These are phyloP conservation scores for Syngnathoides biaculeatus DNA, from an alignment of 2,113 vertebrate genomes.

Conservation along the genomic window DNA sequence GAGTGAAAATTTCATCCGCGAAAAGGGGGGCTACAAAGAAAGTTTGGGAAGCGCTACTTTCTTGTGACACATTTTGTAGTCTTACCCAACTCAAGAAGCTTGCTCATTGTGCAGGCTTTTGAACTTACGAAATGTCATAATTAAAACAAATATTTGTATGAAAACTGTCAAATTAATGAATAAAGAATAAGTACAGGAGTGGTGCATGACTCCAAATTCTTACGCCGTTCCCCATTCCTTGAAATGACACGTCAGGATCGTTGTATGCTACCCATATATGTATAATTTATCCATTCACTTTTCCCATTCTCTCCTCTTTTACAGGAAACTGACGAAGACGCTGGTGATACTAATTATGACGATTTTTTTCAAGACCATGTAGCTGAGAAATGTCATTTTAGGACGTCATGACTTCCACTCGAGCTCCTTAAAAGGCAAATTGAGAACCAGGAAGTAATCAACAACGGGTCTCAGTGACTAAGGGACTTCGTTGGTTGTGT, in stretches of 20 bases:
- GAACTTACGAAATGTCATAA: background rate
- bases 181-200: background rate
- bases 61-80: background rate
- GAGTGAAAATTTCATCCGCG: too few relatives aligned
- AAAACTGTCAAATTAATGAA: background rate
- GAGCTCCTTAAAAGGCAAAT: background rate
- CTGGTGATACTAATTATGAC: conserved; percentile 77
- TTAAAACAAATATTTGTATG: background rate
- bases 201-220: too few relatives aligned
- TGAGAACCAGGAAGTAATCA: conserved; percentile 1
- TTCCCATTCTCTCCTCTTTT: conserved; percentile 14
- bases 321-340: conserved; percentile 82
- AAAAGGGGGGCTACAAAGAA: too few relatives aligned
- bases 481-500: background rate
- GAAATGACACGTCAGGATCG: background rate
- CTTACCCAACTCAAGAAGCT: background rate
- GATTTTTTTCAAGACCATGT: conserved; percentile 79
- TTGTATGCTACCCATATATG: background rate
- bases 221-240: background rate
- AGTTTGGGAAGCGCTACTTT: too few relatives aligned
- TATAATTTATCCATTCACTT: background rate
- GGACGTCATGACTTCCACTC: background rate
- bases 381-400: conserved; percentile 35
- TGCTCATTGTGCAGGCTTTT: background rate
- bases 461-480: background rate